Base-by-base conservation (phyloP, 2,113 vertebrate genomes). In the Rhizomys pruinosus region DNA sequence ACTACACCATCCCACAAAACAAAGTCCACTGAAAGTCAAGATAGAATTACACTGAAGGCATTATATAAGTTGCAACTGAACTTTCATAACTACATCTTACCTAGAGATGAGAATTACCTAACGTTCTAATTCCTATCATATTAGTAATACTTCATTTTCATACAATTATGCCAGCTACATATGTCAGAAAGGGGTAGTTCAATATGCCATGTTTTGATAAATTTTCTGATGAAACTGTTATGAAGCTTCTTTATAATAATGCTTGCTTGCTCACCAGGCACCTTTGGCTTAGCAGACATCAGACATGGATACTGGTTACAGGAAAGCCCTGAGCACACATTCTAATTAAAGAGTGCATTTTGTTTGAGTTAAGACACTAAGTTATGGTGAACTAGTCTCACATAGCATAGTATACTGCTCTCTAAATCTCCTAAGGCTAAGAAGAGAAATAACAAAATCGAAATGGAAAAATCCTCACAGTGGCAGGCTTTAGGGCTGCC, bases 121-220 rank as follows among this genome's bases (percentile, higher is more conserved):
- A 90, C 66, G 52, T 89, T 72, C 59, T 82, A 29, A 95, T 77
- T 89, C 27, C 34, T 63, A 87, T 59, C 61, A 72, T 13, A 87
- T 85, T 72, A 78, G 37, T 42, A 72, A 87, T n/a, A 71, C 9
- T 71, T 87, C 71, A 72, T 55, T 66, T 89, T 63, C 25, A 4
- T 23, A 39, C 27, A 39, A 77, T 61, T n/a, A 47, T 37, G 37
- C 29, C 39, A 12, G 27, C 47, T 10, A 15, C 34, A n/a, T 42
- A 5, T 42, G n/a, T 12, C 44, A 27, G 42, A 81, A 59, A 1
- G 16, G n/a, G 4, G 3, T 52, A 34, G 27, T 17, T 73, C 27
- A 5, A 77, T 42, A 39, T n/a, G 68, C 44, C 34, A 52, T n/a
- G n/a, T n/a, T n/a, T 61, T 55, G 9, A 7, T 76, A 61, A 34